Conservation (phyloP, 37 sponge, comb jelly and placozoan species). For the Ephydatia muelleri region DNA sequence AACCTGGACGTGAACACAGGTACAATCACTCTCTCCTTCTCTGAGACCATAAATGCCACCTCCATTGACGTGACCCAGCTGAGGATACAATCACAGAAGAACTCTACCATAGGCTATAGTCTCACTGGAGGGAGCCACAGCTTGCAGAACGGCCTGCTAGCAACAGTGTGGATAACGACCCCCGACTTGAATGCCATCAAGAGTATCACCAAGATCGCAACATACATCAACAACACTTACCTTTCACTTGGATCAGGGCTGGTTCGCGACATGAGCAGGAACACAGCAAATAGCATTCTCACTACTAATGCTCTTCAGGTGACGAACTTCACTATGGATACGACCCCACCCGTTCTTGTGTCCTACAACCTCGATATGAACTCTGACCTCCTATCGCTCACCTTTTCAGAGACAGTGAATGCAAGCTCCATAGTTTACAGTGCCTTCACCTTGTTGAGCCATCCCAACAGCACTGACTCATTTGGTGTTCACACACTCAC, state of each 20-base stretch:
- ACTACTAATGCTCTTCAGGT: conserved; percentile 42
- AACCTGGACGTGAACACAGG: conserved; percentile 84
- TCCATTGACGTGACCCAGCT: conserved; percentile 67
- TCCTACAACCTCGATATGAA: conserved; percentile 81
- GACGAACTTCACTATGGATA: conserved; percentile 61
- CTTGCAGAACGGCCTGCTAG: conserved; percentile 40
- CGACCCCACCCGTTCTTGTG: conserved; percentile 65
- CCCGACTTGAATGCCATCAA: conserved; percentile 88
- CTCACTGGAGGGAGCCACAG: conserved; percentile 71
- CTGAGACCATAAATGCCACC: conserved; percentile 84
- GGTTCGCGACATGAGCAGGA: conserved; percentile 86
- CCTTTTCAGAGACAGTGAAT: conserved; percentile 89
- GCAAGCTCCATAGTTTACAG: conserved; percentile 55
- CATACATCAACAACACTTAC: conserved; percentile 63
- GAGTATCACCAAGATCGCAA: conserved; percentile 80
- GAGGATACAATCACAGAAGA: conserved; percentile 64
- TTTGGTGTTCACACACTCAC: conserved; percentile 43
- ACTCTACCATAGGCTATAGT: conserved; percentile 58
- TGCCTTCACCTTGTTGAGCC: conserved; percentile 45
- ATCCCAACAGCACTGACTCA: conserved; percentile 44
- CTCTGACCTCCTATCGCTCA: conserved; percentile 55
- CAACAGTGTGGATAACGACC: conserved; percentile 62
- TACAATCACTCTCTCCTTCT: conserved; percentile 65
- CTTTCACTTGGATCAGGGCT: conserved; percentile 56
- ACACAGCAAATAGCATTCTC: conserved; percentile 26